Percentiles rank a stretch among this genome's conserved stretches.
Conservation (phyloP, 2,888 invertebrate genomes). For the Xestoiulus laeticollis region DNA sequence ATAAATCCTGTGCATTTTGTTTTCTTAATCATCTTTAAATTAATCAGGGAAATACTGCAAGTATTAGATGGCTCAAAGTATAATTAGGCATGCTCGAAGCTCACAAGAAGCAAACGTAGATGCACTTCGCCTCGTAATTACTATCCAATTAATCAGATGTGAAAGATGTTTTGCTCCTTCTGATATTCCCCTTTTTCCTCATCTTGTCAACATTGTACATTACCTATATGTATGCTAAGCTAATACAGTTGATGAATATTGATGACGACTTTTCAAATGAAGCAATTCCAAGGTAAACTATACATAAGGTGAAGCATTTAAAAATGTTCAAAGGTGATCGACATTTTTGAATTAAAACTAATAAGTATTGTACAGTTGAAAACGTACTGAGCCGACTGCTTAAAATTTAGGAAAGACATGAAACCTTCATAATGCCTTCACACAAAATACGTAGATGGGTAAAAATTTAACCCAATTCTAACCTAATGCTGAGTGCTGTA, state of each 20-base stretch:
- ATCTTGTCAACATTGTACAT: background rate
- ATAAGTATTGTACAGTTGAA: too few species aligned
- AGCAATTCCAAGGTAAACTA: background rate
- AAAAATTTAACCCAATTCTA: too few species aligned
- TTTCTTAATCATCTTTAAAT: constrained; percentile 10
- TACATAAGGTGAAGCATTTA: background rate
- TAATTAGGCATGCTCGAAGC: background rate
- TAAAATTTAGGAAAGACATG: too few species aligned
- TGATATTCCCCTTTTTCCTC: background rate
- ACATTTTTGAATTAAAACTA: too few species aligned
- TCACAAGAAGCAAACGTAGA: background rate
- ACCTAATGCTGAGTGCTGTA: too few species aligned
- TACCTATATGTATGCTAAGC: background rate
- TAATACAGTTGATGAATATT: constrained; percentile 7
- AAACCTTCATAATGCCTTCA: too few species aligned
- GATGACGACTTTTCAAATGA: background rate
- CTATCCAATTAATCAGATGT: constrained; percentile 23
- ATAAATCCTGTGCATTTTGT: background rate
- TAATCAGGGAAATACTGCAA: background rate
- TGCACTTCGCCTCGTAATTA: constrained; percentile 14
- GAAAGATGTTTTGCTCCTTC: constrained; percentile 31
- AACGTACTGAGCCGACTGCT: too few species aligned
- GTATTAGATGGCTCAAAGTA: background rate
- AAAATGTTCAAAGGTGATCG: background rate
- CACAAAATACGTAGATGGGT: too few species aligned